Base-by-base conservation (phyloP, 2,113 vertebrate species). In the Phalacrocorax carbo region DNA sequence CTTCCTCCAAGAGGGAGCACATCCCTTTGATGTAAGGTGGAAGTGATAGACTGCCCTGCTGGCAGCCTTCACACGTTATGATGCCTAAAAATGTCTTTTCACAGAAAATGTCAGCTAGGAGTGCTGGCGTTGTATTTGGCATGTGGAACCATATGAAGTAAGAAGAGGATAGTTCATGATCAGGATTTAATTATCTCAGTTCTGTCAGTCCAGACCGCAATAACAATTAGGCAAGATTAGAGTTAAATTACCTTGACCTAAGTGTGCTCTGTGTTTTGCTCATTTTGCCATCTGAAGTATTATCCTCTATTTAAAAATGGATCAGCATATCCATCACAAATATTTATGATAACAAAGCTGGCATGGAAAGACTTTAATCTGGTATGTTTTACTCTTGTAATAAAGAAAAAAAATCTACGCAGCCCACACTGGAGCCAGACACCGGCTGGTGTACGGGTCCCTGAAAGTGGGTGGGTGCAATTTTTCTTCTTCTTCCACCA, bases 21-120 rank as follows among this genome's bases (percentile, higher is more conserved):
- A 73, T 85, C 54, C 78, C 54, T 87, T 90, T 96, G 84, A 94
- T 84, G 66, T 88, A 82, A 94, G 86, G 86, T 91, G 55, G 66
- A 95, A 95, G 96, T 93, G 94, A 94, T 88, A 96, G 96, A 93
- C 95, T 94, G 81, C n/a, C 89, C 86, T 93, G 89, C 91, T 97
- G 93, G 78, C 91, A 95, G 87, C 78, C 86, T 95, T 97, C 86
- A 86, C 83, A 95, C 66, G 27, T 85, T 90, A 83, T 85, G 78
- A 87, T 91, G 40, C 86, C 81, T 94, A 91, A 97, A 97, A 94
- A 85, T 80, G 81, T 88, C 77, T 94, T 91, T 85, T 93, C 66
- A 72, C 29, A 25, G 91, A 94, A 95, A 90, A 93, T 76, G 75
- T 91, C 89, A 91, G 69, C 71, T 78, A 93, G 73, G 27, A 95